phyloP scores from a whole-genome alignment of 2,888 invertebrate species.

The Lamellibrachia columna region DNA sequence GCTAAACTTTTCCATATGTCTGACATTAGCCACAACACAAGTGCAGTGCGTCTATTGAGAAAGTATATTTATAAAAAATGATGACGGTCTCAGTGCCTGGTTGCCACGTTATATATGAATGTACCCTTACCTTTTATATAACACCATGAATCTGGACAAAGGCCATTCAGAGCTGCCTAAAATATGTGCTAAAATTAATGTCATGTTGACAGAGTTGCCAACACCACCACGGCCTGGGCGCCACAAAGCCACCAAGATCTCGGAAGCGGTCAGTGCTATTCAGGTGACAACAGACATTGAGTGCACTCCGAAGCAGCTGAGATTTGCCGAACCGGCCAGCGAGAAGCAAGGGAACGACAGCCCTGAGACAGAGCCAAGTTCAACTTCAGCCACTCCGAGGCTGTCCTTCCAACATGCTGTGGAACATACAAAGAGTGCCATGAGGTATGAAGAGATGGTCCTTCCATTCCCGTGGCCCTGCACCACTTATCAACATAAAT shows the following conservation, averaged over 20 bases:
- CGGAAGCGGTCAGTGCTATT: neutral
- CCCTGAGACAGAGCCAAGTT: neutral
- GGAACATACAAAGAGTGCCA: neutral
- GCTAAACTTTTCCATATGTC: too few relatives aligned
- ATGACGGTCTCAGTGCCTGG: too few relatives aligned
- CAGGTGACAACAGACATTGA: neutral
- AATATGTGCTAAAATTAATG: neutral
- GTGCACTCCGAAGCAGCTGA: neutral
- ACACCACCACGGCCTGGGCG: neutral
- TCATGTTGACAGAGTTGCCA: conserved; percentile 7
- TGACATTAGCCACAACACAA: too few relatives aligned
- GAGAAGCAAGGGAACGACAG: neutral
- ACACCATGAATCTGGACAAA: too few relatives aligned
- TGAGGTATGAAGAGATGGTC: neutral
- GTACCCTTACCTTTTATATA: too few relatives aligned
- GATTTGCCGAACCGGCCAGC: neutral
- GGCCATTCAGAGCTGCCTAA: too few relatives aligned
- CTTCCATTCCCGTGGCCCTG: neutral
- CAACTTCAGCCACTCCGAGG: neutral
- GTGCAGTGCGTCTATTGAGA: too few relatives aligned
- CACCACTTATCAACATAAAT: neutral
- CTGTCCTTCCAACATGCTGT: neutral
- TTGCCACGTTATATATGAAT: too few relatives aligned
- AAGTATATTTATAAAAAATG: too few relatives aligned
- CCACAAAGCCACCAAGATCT: neutral